Evolutionary conservation across 2,888 invertebrate species (phyloP), one percentile per base, ranked within the genome.

Genomic region (Geotrupes spiniger): DNA sequence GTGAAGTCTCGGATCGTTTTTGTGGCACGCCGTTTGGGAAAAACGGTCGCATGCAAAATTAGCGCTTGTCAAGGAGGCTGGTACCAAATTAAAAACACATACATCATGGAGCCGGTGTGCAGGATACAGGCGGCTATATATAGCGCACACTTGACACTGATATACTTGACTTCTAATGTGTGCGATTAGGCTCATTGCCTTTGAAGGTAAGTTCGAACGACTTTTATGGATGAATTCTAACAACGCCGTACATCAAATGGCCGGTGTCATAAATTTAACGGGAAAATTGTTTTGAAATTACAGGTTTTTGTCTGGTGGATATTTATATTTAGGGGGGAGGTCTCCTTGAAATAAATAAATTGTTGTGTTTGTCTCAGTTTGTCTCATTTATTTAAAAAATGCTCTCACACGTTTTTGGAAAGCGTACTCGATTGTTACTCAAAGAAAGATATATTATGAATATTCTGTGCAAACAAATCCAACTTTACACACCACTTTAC

Each of bases 51-150:
- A 66, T 63, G 65, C 64, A 63, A 71, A 71, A 71, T 71, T 72
- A 70, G 68, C 68, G 62, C 63, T 64, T 72, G 71, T 69, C 69
- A 66, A 55, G 50, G 49, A 58, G 57, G 56, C 45, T 42, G 56
- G 46, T 42, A 15, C 49, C 55, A 60, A 66, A 67, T 66, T 65
- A 66, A 66, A 64, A 66, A 65, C 61, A 61, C 56, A 66, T 62
- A 64, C 62, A 65, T 61, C 67, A 59, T 49, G 49, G n/a, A 54
- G 56, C 52, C 27, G 26, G 21, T 26, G 46, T 33, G 39, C 17
- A 31, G 36, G 17, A 29, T 17, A 36, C 11, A 41, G 33, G 14
- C 21, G 31, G 39, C 43, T 49, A 49, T 45, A 41, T 49, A 37
- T 49, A 49, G 36, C 21, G 39, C 45, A 26, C 36, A 25, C 45